A percentile compares a stretch with the other conserved stretches of the same genome.
Conservation (phyloP, 2,888 invertebrate genomes). For the Abrostola triplasia region DNA sequence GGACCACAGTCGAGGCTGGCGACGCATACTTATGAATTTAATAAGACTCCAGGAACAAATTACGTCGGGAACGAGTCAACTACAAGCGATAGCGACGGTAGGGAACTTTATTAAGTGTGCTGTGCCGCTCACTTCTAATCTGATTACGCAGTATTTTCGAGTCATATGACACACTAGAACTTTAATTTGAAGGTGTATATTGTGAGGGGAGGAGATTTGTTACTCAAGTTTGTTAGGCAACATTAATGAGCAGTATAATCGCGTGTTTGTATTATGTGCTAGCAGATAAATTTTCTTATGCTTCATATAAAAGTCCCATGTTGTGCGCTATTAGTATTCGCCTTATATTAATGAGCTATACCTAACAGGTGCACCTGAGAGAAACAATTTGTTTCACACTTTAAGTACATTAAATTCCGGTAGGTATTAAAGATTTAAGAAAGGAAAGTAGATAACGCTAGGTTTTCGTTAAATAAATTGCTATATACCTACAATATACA, state of each 20-base stretch:
- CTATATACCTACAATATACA: too few relatives aligned
- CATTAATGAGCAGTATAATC: slow-evolving; percentile 4
- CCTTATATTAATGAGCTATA: too few relatives aligned
- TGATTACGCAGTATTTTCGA: slow-evolving; percentile 58
- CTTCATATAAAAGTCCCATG: too few relatives aligned
- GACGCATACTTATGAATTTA: slow-evolving; percentile 82
- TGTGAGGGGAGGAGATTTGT: slow-evolving; percentile 17
- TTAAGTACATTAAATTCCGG: too few relatives aligned
- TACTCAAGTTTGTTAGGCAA: slow-evolving; percentile 17
- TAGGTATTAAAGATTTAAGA: too few relatives aligned
- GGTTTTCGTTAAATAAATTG: too few relatives aligned
- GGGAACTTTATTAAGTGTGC: slow-evolving; percentile 62
- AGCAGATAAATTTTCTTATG: background rate
- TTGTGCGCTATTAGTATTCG: too few relatives aligned
- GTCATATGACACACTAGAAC: slow-evolving; percentile 44
- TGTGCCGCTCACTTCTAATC: slow-evolving; percentile 57
- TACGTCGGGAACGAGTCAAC: slow-evolving; percentile 68
- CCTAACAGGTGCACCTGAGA: too few relatives aligned
- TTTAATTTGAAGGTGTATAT: slow-evolving; percentile 44
- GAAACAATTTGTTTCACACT: too few relatives aligned
- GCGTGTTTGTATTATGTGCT: background rate
- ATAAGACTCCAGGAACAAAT: slow-evolving; percentile 80
- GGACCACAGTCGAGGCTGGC: slow-evolving; percentile 59
- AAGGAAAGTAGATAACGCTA: too few relatives aligned
- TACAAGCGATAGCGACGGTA: slow-evolving; percentile 59